Conservation (phyloP, 2,113 vertebrate genomes). For the Myocastor coypus region DNA sequence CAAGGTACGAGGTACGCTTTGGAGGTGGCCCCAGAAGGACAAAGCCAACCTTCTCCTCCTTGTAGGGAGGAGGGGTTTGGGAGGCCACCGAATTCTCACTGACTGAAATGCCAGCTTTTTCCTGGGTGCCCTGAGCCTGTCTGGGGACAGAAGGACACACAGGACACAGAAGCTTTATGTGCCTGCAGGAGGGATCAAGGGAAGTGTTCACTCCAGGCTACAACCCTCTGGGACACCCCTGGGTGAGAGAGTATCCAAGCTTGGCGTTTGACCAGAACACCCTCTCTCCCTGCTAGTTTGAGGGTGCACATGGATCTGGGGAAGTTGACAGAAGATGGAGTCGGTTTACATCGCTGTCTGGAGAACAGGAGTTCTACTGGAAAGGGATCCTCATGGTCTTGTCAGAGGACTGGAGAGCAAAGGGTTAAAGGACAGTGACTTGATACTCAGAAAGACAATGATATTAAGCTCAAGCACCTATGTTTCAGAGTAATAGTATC, state of each 20-base stretch:
- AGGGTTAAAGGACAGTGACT: not conserved
- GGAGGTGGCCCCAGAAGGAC: slow-evolving; percentile 52
- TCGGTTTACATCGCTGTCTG: not conserved
- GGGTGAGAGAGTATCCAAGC: not conserved
- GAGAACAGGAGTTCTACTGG: not conserved
- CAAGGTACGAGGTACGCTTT: not conserved
- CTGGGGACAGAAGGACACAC: not conserved
- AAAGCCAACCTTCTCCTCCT: slow-evolving; percentile 72
- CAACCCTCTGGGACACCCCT: not conserved
- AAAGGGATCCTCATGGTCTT: not conserved
- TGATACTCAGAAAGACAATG: too few relatives aligned
- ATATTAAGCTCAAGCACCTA: too few relatives aligned
- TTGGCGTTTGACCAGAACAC: not conserved
- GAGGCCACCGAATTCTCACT: slow-evolving; percentile 23
- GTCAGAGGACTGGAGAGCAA: not conserved
- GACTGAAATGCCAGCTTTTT: not conserved
- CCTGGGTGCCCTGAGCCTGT: not conserved
- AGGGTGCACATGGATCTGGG: not conserved
- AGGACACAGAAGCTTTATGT: not conserved
- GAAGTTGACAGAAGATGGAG: not conserved
- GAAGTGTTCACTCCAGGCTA: rapidly evolving
- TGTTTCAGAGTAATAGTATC: too few relatives aligned
- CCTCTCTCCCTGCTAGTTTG: not conserved
- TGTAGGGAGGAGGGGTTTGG: not conserved
- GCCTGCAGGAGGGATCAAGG: not conserved